A percentile compares a stretch with the other conserved stretches of the same genome.
These are phyloP conservation scores for Cephalopterus ornatus DNA, from an alignment of 2,113 vertebrate genomes.

Conservation along the genomic window DNA sequence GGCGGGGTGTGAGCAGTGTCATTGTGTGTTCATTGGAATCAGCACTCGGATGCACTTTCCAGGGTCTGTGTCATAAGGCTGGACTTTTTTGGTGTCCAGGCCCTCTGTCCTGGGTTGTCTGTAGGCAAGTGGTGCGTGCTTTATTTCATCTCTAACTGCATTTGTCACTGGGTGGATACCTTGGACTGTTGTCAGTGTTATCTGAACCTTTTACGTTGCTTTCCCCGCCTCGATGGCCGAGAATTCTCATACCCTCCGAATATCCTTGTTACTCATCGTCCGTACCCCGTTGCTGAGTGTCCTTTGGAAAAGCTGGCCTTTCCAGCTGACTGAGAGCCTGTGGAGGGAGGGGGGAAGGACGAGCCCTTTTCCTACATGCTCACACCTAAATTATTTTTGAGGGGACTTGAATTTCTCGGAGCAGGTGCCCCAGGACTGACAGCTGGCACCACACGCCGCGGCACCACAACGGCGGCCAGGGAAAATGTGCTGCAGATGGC, in stretches of 20 bases:
- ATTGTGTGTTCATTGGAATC: not conserved
- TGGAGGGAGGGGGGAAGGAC: not conserved
- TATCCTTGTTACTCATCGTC: not conserved
- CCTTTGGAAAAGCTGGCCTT: not conserved
- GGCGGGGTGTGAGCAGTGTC: not conserved
- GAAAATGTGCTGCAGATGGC: conserved; percentile 25
- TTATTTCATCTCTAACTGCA: not conserved
- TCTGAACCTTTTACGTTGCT: conserved; percentile 25
- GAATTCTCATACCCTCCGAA: not conserved
- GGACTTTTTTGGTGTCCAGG: not conserved
- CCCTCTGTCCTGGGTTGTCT: not conserved
- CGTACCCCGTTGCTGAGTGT: not conserved
- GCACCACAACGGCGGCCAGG: not conserved
- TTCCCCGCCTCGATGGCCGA: accelerated
- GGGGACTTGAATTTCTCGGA: not conserved
- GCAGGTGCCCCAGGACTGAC: conserved; percentile 41
- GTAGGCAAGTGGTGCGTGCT: not conserved
- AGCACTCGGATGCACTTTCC: not conserved
- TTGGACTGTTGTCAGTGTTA: not conserved
- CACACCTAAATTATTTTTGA: conserved; percentile 4
- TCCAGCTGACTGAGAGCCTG: not conserved
- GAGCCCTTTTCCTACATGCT: not conserved
- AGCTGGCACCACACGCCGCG: not conserved
- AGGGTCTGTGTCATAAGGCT: not conserved
- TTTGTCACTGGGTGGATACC: conserved; percentile 12